A percentile compares a stretch with the other conserved stretches of the same genome.
Evolutionary conservation across 2,113 vertebrate genomes (phyloP).

Genomic region (Podilymbus podiceps): DNA sequence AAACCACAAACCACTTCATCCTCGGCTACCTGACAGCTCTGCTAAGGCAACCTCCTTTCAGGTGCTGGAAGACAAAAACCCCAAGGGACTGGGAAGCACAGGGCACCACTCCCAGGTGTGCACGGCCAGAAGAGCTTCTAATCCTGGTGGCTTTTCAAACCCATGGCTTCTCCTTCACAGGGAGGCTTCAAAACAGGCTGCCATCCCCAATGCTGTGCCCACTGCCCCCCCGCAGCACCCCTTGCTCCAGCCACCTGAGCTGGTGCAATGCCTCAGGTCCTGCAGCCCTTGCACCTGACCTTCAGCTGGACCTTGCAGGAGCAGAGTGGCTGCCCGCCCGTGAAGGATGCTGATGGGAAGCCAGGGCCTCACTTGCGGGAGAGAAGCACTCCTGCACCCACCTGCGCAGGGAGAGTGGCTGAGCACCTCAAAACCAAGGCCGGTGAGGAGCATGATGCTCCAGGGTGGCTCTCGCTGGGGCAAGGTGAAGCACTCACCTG

Average conservation of each 20-base stretch:
- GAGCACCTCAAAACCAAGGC: background rate
- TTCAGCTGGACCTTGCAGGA: constrained; percentile 43
- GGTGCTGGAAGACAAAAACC: background rate
- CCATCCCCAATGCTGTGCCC: background rate
- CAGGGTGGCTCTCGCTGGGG: background rate
- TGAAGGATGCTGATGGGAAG: background rate
- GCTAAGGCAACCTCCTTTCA: background rate
- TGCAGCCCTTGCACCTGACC: background rate
- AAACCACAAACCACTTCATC: background rate
- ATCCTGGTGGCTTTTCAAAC: background rate
- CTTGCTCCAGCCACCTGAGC: accelerated
- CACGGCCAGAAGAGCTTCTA: accelerated
- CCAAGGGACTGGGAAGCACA: accelerated
- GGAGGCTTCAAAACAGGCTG: background rate
- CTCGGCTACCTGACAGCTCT: background rate
- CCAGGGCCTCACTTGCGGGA: background rate
- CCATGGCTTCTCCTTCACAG: background rate
- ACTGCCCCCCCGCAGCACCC: background rate
- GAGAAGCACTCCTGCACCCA: background rate
- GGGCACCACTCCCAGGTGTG: no score
- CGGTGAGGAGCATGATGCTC: background rate
- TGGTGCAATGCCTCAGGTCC: background rate
- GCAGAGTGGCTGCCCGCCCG: constrained; percentile 11
- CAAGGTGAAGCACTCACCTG: background rate
- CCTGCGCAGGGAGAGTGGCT: background rate